These are phyloP conservation scores for Drosophila sordidula DNA, from an alignment of 2,888 invertebrate genomes.

Conservation along the genomic window DNA sequence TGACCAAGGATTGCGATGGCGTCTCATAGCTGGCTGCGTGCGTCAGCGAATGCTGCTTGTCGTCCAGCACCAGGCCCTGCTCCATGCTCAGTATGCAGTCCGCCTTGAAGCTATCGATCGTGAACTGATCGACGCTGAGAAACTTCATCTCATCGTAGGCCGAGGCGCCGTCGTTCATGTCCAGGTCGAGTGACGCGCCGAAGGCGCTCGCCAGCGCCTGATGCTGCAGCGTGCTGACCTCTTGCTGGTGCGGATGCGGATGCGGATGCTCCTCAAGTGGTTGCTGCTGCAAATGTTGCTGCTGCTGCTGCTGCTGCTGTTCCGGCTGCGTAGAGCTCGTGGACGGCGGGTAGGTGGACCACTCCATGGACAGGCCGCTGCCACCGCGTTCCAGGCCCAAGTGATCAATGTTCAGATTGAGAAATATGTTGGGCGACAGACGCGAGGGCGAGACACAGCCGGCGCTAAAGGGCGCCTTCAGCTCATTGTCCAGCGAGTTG, in stretches of 20 bases:
- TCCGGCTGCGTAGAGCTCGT: constrained; percentile 39
- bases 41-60: constrained; percentile 59
- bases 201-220: constrained; percentile 59
- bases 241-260: constrained; percentile 21
- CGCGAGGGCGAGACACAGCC: constrained; percentile 82
- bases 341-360: constrained; percentile 79
- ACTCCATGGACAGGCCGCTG: constrained; percentile 84
- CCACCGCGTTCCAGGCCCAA: constrained; percentile 84
- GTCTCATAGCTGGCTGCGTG: constrained; percentile 34
- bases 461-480: constrained; percentile 76
- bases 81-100: constrained; percentile 85
- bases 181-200: constrained; percentile 73
- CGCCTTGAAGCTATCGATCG: constrained; percentile 85
- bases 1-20: constrained; percentile 6
- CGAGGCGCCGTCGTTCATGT: constrained; percentile 72
- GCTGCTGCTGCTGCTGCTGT: constrained; percentile 45
- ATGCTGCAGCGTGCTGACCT: constrained; percentile 45
- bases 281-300: constrained; percentile 39
- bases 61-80: constrained; percentile 80
- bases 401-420: constrained; percentile 85
- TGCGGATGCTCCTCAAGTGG: constrained; percentile 23
- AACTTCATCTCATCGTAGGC: constrained; percentile 85
- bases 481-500: constrained; percentile 83
- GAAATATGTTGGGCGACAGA: constrained; percentile 84
- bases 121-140: constrained; percentile 85